Evolutionary conservation across 2,797 vertebrate species (phyloP).

Genomic region (Mus caroli): DNA sequence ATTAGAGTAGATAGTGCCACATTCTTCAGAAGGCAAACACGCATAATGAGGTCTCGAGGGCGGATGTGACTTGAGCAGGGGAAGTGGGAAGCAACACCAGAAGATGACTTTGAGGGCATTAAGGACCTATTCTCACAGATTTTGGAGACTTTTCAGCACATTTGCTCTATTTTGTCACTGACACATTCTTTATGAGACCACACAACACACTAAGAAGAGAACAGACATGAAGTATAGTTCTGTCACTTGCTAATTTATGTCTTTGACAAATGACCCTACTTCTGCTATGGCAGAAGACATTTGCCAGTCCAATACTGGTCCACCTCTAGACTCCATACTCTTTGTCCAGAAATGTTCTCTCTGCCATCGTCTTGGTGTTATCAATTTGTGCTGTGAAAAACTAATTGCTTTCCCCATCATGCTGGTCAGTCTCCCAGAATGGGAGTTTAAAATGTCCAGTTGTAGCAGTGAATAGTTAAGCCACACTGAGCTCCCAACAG

Average conservation of each 20-base stretch:
- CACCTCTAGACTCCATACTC: not conserved
- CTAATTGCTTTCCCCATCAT: not conserved
- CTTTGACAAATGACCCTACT: constrained; percentile 33
- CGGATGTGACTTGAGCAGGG: not conserved
- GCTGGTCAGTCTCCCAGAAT: not conserved
- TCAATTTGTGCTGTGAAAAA: not conserved
- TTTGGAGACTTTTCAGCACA: not conserved
- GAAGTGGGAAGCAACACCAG: not conserved
- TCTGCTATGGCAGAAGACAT: not conserved
- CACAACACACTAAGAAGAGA: not conserved
- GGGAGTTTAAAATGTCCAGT: not conserved
- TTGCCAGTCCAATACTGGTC: not conserved
- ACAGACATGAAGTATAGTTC: not conserved
- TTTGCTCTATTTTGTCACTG: not conserved
- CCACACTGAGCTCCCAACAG: not conserved
- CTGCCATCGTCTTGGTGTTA: not conserved
- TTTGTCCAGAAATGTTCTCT: not conserved
- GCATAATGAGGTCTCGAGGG: not conserved
- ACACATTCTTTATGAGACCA: not conserved
- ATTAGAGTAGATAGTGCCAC: not conserved
- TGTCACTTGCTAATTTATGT: not conserved
- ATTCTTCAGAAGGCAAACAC: not conserved
- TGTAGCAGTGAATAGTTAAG: not conserved
- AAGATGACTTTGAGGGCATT: not conserved
- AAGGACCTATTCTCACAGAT: not conserved